These are phyloP conservation scores for Lepidochitona cinerea DNA, from an alignment of 2,888 invertebrate genomes.

Conservation along the genomic window DNA sequence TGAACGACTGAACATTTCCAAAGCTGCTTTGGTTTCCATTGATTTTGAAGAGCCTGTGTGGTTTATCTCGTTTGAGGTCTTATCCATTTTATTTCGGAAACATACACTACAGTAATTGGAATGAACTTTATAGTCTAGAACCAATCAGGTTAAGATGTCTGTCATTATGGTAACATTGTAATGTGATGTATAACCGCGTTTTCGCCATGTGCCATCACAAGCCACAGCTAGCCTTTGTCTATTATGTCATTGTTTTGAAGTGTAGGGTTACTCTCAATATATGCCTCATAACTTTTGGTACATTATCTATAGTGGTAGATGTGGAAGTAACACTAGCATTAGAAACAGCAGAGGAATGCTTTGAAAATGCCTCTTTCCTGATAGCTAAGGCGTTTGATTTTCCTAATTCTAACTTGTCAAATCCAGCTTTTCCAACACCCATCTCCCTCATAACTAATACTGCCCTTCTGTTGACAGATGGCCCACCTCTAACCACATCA, in stretches of 20 bases:
- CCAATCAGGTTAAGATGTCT: background rate
- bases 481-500: background rate
- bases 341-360: no score
- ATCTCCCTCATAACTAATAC: no score
- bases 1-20: background rate
- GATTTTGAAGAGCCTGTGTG: no score
- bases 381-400: no score
- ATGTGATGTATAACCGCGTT: background rate
- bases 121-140: background rate
- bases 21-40: background rate
- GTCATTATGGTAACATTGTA: background rate
- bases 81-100: slow-evolving; percentile 2
- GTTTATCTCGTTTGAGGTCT: background rate
- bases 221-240: background rate
- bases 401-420: no score
- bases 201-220: slow-evolving; percentile 5
- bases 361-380: no score
- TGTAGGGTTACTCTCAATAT: no score
- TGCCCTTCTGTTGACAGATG: no score
- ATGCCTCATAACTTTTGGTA: no score
- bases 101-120: background rate
- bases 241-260: background rate
- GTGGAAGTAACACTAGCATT: no score
- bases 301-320: no score
- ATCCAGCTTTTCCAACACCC: no score